Evolutionary conservation across 2,888 invertebrate species (phyloP).

Genomic region (Apoda limacodes): DNA sequence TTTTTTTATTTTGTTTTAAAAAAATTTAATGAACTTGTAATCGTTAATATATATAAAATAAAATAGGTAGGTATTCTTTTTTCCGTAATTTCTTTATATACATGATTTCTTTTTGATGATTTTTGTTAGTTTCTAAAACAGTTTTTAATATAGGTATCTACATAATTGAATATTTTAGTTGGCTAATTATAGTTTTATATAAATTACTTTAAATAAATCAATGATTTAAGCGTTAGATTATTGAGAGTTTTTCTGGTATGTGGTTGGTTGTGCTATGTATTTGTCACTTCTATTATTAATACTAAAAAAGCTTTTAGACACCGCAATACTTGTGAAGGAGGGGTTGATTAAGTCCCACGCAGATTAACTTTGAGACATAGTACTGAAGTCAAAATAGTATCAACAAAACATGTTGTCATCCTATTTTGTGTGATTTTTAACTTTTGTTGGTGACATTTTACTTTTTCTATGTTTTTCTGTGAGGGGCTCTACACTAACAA

Average conservation of each 20-base stretch:
- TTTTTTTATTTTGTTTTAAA: too few relatives aligned
- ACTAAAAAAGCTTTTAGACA: conserved; percentile 12
- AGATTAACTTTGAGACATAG: conserved; percentile 4
- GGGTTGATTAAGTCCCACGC: conserved; percentile 13
- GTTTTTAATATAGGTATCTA: conserved; percentile 43
- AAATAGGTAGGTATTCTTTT: too few relatives aligned
- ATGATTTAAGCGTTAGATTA: conserved; percentile 54
- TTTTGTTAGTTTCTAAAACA: conserved; percentile 41
- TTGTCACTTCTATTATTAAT: conserved; percentile 21
- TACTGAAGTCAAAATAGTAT: conserved; percentile 14
- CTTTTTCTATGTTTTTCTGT: too few relatives aligned
- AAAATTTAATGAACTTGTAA: too few relatives aligned
- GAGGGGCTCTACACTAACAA: too few relatives aligned
- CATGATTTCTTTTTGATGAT: too few relatives aligned
- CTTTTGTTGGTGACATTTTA: too few relatives aligned
- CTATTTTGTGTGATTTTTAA: too few relatives aligned
- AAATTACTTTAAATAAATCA: conserved; percentile 55
- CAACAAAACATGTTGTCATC: too few relatives aligned
- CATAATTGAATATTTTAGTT: too few relatives aligned
- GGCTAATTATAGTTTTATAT: conserved; percentile 52
- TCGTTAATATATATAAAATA: too few relatives aligned
- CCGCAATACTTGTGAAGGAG: conserved; percentile 44
- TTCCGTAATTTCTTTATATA: too few relatives aligned
- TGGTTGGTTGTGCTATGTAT: conserved; percentile 63
- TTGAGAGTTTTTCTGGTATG: conserved; percentile 59